Evolutionary conservation across 2,797 vertebrate genomes (phyloP).

Genomic region (Champsocephalus esox): DNA sequence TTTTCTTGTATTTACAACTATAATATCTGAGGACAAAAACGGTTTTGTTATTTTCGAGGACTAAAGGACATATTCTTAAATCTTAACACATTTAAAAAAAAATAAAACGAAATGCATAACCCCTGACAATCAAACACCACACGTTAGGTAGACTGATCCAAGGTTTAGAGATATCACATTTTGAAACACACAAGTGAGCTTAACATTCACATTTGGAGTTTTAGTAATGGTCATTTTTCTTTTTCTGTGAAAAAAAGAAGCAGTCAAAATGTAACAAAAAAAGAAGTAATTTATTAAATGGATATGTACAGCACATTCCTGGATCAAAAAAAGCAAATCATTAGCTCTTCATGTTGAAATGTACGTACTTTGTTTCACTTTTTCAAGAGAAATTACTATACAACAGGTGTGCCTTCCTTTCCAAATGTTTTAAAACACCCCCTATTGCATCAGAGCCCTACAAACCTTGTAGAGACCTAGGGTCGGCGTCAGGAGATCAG

Average conservation of each 20-base stretch:
- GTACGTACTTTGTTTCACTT: conserved; percentile 21
- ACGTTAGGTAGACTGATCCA: too few relatives aligned
- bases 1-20: too few relatives aligned
- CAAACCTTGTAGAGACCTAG: conserved; percentile 30
- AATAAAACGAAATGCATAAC: too few relatives aligned
- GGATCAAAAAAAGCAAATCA: conserved; percentile 54
- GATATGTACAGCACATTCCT: conserved; percentile 75
- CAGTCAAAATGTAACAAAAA: conserved; percentile 50
- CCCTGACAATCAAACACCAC: too few relatives aligned
- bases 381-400: conserved; percentile 2
- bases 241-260: neutral
- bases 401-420: conserved; percentile 64
- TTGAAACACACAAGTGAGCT: too few relatives aligned
- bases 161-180: too few relatives aligned
- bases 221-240: too few relatives aligned
- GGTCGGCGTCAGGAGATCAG: conserved; percentile 2
- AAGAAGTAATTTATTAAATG: conserved; percentile 67
- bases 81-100: too few relatives aligned
- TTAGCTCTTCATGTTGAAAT: conserved; percentile 39
- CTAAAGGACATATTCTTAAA: too few relatives aligned
- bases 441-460: conserved; percentile 64
- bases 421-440: conserved; percentile 39
- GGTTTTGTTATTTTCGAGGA: too few relatives aligned
- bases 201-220: too few relatives aligned
- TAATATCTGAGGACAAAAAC: too few relatives aligned